Evolutionary conservation across 2,113 vertebrate species (phyloP), one percentile per base, ranked within the genome.

Genomic region (Aptenodytes patagonicus): DNA sequence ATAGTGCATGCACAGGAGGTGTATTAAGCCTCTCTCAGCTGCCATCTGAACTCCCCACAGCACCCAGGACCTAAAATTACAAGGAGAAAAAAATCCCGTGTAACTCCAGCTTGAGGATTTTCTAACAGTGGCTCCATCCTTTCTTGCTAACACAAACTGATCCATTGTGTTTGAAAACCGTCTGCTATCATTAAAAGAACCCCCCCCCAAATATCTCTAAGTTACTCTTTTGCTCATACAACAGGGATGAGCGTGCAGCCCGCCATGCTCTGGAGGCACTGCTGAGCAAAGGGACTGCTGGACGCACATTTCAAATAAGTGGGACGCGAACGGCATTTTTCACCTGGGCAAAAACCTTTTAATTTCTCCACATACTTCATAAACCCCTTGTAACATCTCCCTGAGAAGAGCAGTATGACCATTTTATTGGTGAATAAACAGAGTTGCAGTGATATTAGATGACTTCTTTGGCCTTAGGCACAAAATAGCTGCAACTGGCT

Each of bases 311-410:
- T 55, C 47, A 20, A 25, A 1, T 52, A 28, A 55, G 13, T 3
- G 8, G 17, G 34, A 69, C 0, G 1, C 0, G 0, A 62, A 64
- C 3, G 51, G 13, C 0, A 0, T 17, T 4, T 31, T 58, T 16
- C 22, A 88, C 36, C 34, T 60, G 49, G 11, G 10, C 7, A 75
- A 90, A 78, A 71, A 1, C 2, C 24, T 93, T 91, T 71, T 16
- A 8, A 51, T 86, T 93, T 88, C 18, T 55, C 26, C 10, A 9
- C 6, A 14, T 25, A 22, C 14, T 88, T 47, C 34, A 22, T 80
- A 77, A 70, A 2, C 9, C 4, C 11, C 18, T 55, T 44, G 22
- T 21, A 83, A 2, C 1, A n/a, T 19, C 13, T 83, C 47, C 54
- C 26, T 31, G 38, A 62, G 75, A 90, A 46, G 32, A 88, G 36